Evolutionary conservation across 1,140 invertebrate species (phyloP), one percentile per base, ranked within the genome.

Genomic region (Drosophila persimilis): DNA sequence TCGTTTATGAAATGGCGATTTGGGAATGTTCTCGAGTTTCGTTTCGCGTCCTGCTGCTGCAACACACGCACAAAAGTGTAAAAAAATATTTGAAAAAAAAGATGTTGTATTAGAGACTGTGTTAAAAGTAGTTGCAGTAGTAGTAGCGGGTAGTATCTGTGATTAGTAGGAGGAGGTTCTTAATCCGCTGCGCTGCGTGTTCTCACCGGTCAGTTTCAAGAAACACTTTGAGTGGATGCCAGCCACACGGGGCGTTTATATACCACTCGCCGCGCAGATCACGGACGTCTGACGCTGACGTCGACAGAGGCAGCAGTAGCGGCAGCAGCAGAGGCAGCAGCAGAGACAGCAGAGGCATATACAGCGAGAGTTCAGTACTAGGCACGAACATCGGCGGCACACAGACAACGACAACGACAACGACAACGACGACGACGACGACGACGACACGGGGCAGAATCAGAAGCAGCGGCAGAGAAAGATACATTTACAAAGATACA

Each of bases 121-220:
- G 45, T 22, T 53, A 22, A 4, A 5, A 15, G 13, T 13, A 17
- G 24, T 2, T 1, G 2, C 7, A 31, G 29, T 31, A 29, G 29
- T 29, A 31, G 31, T 9, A 31, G 31, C 9, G 8, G 29, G 8
- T 31, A 41, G 35, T 48, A 29, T 48, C 13, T 50, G 29, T 51
- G 51, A 51, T 35, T 51, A 39, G 35, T 26, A 26, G 24, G 5
- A 5, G 11, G 29, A 24, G 39, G 43, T 75, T 76, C 72, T 75
- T 73, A 73, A 69, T 73, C 70, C 70, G 63, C 55, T 72, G 61
- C 60, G 63, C 56, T 54, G 60, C 43, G 59, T 73, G 72, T 67
- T 75, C 73, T 76, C 73, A 76, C 73, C 73, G 73, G 72, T 76
- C 73, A 67, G 73, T 66, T 76, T 75, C 63, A 76, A 76, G 72